A percentile compares a stretch with the other conserved stretches of the same genome.
These are phyloP conservation scores for Plebejus anna DNA, from an alignment of 2,888 invertebrate genomes.

Conservation along the genomic window DNA sequence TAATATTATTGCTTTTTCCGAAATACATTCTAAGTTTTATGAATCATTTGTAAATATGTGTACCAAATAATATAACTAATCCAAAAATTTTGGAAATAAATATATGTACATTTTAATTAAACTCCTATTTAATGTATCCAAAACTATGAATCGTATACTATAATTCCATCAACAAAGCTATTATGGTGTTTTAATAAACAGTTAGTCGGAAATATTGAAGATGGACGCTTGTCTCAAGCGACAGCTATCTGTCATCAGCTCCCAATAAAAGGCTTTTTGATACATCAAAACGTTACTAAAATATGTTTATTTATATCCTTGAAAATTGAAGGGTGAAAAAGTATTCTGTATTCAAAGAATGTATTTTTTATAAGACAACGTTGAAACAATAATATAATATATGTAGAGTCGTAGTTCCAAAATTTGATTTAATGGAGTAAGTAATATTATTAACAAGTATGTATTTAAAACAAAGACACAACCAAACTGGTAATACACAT, in stretches of 20 bases:
- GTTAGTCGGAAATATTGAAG: conserved; percentile 33
- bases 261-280: conserved; percentile 38
- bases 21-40: too few relatives aligned
- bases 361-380: not conserved
- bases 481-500: not conserved
- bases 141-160: not conserved
- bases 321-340: not conserved
- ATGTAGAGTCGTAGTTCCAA: not conserved
- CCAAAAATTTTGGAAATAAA: too few relatives aligned
- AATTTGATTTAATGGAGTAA: too few relatives aligned
- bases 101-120: not conserved
- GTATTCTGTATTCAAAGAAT: not conserved
- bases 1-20: not conserved
- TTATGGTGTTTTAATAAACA: conserved; percentile 26
- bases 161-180: conserved; percentile 24
- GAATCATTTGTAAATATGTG: too few relatives aligned
- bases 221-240: conserved; percentile 36
- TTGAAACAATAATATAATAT: not conserved
- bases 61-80: too few relatives aligned
- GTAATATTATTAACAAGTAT: not conserved
- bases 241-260: conserved; percentile 40
- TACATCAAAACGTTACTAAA: conserved; percentile 34
- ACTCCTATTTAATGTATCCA: not conserved
- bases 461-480: not conserved
- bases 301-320: conserved; percentile 21